Evolutionary conservation across 2,888 invertebrate genomes (phyloP), one percentile per base, ranked within the genome.

Genomic region (Hypomecis punctinalis): DNA sequence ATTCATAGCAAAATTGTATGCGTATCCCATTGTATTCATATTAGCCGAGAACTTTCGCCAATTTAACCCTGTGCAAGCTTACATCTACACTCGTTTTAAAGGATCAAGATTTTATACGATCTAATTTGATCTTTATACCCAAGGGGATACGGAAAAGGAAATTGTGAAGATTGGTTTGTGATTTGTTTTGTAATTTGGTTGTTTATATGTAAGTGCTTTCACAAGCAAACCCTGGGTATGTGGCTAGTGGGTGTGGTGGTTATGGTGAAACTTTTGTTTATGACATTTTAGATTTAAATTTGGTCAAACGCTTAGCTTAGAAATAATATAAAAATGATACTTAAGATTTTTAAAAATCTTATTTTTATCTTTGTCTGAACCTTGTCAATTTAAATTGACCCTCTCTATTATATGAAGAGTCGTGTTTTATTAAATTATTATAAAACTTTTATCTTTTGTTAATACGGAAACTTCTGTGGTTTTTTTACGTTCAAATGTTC

Each of bases 1-100:
- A 92, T 92, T 91, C 92, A 92, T 87, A 64, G 76, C 78, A 72
- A 79, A 81, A 76, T 73, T 75, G 80, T 83, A 82, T 79, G 80
- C 83, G 76, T 78, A 75, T 69, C 67, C 81, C 85, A 93, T 93
- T 93, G 92, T 93, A 93, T 93, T 91, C 89, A 91, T 91, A 93
- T 92, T 80, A 61, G 66, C 66, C 36, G 63, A 58, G 73, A 76
- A 89, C 92, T 93, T 92, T 92, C 92, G 91, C 92, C 91, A 88
- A 91, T 90, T 85, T 85, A 79, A 52, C 11, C 39, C 5, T 37
- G 11, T 8, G 42, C 54, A 45, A 52, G 33, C 23, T 58, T 58
- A 54, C 4, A 6, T 54, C 36, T 13, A 47, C 57, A 45, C 36
- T 6, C n/a, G 36, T 0, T 13, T 57, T 42, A 13, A 40, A 51